phyloP scores from a whole-genome alignment of 30 jellyfish, hydroid and myxozoan species.

The Nemopilema nomurai region DNA sequence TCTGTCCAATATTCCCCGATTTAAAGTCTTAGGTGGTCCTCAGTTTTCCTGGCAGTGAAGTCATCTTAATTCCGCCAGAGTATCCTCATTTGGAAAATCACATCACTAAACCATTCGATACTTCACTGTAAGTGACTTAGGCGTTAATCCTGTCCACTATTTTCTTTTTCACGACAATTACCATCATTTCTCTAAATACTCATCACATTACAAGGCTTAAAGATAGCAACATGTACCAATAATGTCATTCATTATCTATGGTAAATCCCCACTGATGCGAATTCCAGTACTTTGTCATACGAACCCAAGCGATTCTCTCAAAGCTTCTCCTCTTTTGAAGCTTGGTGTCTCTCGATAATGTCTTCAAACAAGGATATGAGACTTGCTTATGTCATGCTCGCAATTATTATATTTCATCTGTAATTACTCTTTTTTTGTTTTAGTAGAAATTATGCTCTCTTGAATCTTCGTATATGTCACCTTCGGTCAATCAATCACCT shows the following conservation, averaged over 20 bases:
- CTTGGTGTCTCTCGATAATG: neutral
- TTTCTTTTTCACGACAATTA: neutral
- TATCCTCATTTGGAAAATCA: neutral
- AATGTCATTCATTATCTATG: no score
- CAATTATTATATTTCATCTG: no score
- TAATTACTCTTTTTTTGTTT: no score
- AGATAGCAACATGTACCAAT: neutral
- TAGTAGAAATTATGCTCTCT: no score
- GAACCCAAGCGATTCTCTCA: neutral
- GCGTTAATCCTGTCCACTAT: neutral
- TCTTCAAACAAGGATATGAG: no score
- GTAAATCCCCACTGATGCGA: neutral
- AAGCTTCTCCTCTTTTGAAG: neutral
- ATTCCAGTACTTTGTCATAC: neutral
- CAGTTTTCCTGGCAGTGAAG: neutral
- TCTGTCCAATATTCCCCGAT: neutral
- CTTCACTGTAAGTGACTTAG: neutral
- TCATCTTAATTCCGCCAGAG: neutral
- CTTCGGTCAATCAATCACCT: no score
- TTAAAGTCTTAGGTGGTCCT: neutral
- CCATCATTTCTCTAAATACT: neutral
- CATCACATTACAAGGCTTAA: neutral
- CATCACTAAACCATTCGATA: neutral
- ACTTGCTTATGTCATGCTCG: no score
- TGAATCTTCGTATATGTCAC: no score